These are phyloP conservation scores for Rhopilema esculentum DNA, from an alignment of 30 jellyfish, hydroid and myxozoan species.

Conservation along the genomic window DNA sequence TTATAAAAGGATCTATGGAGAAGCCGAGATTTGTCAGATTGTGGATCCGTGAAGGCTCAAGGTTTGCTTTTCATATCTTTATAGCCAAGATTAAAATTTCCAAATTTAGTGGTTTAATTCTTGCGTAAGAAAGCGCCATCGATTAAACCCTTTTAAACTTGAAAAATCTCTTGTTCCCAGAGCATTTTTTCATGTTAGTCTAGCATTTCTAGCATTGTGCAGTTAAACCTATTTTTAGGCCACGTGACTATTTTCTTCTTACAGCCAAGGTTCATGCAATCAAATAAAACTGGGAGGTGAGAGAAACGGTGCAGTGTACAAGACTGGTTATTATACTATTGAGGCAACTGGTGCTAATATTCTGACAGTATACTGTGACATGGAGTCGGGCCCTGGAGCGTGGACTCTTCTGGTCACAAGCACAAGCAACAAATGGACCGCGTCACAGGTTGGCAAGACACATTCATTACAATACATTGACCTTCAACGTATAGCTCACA, in stretches of 20 bases:
- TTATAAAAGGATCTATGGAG: slow-evolving; percentile 35
- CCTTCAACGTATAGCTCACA: too few species aligned
- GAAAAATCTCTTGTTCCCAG: too few species aligned
- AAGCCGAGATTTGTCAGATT: slow-evolving; percentile 55
- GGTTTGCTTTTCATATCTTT: slow-evolving; percentile 19
- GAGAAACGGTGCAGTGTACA: slow-evolving; percentile 65
- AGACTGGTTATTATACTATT: slow-evolving; percentile 80
- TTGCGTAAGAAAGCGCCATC: too few species aligned
- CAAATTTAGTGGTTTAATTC: too few species aligned
- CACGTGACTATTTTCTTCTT: neutral
- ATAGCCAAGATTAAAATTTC: too few species aligned
- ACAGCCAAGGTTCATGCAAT: slow-evolving; percentile 86
- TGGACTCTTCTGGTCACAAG: slow-evolving; percentile 96
- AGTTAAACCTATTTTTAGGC: neutral
- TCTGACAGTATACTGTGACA: slow-evolving; percentile 88
- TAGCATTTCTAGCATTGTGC: too few species aligned
- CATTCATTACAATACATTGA: too few species aligned
- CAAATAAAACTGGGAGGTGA: slow-evolving; percentile 74
- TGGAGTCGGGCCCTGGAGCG: slow-evolving; percentile 85
- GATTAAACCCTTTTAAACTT: too few species aligned
- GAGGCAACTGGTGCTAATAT: slow-evolving; percentile 5
- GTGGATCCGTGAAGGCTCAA: slow-evolving; percentile 76
- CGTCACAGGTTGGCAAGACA: slow-evolving; percentile 57
- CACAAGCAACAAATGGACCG: slow-evolving; percentile 72
- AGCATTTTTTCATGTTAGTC: too few species aligned